Evolutionary conservation across 2,797 vertebrate genomes (phyloP), one percentile per base, ranked within the genome.

Genomic region (Schizopygopsis malacanthus): DNA sequence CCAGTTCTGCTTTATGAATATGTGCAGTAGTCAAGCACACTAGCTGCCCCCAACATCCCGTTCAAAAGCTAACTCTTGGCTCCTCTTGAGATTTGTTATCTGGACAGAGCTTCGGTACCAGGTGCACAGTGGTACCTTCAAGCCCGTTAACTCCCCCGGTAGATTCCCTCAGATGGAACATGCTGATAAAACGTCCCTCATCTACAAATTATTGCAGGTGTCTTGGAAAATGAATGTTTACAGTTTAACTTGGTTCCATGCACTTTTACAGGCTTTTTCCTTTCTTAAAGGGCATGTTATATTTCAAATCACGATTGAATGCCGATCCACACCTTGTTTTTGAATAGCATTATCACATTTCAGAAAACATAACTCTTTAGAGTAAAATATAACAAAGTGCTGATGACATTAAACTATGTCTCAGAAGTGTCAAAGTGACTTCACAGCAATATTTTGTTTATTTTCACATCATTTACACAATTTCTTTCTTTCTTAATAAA

Each of bases 111-210:
- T 85, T 81, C 78, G 59, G 91, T 91, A 91, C 90, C 90, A 89
- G 90, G 87, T 89, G 87, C 86, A 18, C 59, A 59, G 70, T 88
- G 88, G 89, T 90, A 91, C 90, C 88, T 89, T 87, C 85, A 84
- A 83, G 79, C 82, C 83, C 10, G 61, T 79, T 67, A 77, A 81
- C 79, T 76, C 84, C 85, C 89, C 78, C 65, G 41, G 59, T 70
- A 87, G 65, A 90, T 90, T 90, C 88, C 84, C 86, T 85, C 84
- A 87, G 87, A 89, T 89, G 73, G 77, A 90, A 84, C 87, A 67
- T 71, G 78, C 82, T 89, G 90, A 89, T 90, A 88, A 90, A 89
- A 89, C 20, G 33, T 80, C 70, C 80, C 82, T 87, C 86, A 20
- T 87, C 87, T 83, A 80, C 72, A 85, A 59, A 78, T 88, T 79